phyloP scores from a whole-genome alignment of 2,888 invertebrate species.

The Cephonodes hylas region DNA sequence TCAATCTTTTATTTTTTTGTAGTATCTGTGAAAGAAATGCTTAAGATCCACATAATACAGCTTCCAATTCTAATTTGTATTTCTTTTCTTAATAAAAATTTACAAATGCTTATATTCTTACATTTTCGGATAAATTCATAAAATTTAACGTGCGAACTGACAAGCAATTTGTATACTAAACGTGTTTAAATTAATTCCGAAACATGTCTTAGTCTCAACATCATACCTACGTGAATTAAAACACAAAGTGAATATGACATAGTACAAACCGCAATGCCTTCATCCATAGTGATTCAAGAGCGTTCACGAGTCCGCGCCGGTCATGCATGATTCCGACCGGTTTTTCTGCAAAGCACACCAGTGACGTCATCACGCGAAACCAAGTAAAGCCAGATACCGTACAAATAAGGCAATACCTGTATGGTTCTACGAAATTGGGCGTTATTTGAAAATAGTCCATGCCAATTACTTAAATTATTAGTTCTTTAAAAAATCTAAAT shows the following conservation, averaged over 20 bases:
- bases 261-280: constrained; percentile 38
- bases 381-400: constrained; percentile 41
- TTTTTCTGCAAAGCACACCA: constrained; percentile 57
- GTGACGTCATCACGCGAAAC: constrained; percentile 62
- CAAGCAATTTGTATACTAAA: no score
- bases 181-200: no score
- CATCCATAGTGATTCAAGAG: constrained; percentile 58
- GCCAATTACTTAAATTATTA: no score
- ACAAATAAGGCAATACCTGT: constrained; percentile 47
- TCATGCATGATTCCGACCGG: constrained; percentile 69
- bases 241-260: constrained; percentile 16
- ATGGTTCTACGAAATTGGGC: constrained; percentile 20
- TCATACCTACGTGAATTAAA: background rate
- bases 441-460: no score
- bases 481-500: constrained; percentile 8
- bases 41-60: no score
- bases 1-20: no score
- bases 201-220: background rate
- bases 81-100: no score
- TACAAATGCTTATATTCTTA: no score
- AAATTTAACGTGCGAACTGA: no score
- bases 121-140: no score
- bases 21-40: no score
- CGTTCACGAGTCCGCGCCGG: constrained; percentile 63
- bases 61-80: no score